A percentile compares a stretch with the other conserved stretches of the same genome.
These are phyloP conservation scores for Belgica antarctica DNA, from an alignment of 2,888 invertebrate species.

Conservation along the genomic window DNA sequence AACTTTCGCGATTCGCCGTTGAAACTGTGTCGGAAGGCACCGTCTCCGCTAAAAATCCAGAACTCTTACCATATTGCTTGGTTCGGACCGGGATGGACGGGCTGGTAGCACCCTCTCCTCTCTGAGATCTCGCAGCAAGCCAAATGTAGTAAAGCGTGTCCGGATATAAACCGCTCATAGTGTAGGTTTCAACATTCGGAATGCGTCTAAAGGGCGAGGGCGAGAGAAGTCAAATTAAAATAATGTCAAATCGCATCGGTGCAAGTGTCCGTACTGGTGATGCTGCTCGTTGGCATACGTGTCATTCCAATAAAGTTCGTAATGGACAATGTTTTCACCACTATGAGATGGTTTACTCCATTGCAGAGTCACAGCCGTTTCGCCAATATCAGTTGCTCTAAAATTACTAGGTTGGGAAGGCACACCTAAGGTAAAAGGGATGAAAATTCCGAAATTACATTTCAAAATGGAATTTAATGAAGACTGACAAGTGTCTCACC, in stretches of 20 bases:
- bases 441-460: not conserved
- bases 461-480: not conserved
- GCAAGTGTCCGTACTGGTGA: slow-evolving; percentile 62
- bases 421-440: slow-evolving; percentile 66
- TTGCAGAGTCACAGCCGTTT: slow-evolving; percentile 84
- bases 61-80: slow-evolving; percentile 92
- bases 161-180: slow-evolving; percentile 86
- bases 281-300: slow-evolving; percentile 88
- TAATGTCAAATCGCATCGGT: not conserved
- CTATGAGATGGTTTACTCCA: slow-evolving; percentile 92
- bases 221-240: not conserved
- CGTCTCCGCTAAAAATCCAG: not conserved
- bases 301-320: slow-evolving; percentile 97
- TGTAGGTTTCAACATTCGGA: slow-evolving; percentile 79
- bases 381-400: slow-evolving; percentile 80
- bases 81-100: slow-evolving; percentile 92
- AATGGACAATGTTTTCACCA: slow-evolving; percentile 89
- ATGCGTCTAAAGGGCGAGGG: slow-evolving; percentile 60
- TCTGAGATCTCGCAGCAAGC: slow-evolving; percentile 88
- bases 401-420: slow-evolving; percentile 94
- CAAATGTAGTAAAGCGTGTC: slow-evolving; percentile 96
- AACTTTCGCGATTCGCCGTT: not conserved
- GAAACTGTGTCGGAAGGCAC: not conserved
- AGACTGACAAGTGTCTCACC: slow-evolving; percentile 63
- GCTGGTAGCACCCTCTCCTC: slow-evolving; percentile 94